Evolutionary conservation across 2,888 invertebrate species (phyloP).

Genomic region (Leptinotarsa haldemani): DNA sequence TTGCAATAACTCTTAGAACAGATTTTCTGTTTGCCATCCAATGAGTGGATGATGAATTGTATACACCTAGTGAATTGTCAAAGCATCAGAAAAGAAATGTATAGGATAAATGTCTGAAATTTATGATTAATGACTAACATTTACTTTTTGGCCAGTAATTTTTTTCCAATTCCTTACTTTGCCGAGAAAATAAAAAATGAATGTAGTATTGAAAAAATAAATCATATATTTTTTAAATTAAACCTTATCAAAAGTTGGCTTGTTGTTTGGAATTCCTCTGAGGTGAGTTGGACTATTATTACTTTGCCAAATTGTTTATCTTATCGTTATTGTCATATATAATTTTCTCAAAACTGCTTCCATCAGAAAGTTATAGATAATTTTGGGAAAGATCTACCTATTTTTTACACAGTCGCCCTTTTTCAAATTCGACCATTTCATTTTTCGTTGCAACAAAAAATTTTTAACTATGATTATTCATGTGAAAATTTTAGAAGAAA

Average conservation of each 20-base stretch:
- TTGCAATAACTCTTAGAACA: not conserved
- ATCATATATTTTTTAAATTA: no score
- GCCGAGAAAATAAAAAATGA: no score
- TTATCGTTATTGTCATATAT: not conserved
- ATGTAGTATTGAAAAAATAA: no score
- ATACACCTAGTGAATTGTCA: not conserved
- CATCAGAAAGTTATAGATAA: slow-evolving; percentile 7
- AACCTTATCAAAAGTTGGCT: no score
- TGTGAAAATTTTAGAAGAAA: slow-evolving; percentile 7
- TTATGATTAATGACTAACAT: slow-evolving; percentile 4
- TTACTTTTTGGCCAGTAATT: not conserved
- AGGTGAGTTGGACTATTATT: not conserved
- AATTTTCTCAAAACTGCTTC: slow-evolving; percentile 15
- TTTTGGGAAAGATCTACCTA: slow-evolving; percentile 12
- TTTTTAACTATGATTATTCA: not conserved
- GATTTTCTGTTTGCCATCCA: not conserved
- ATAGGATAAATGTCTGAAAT: not conserved
- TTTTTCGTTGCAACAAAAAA: not conserved
- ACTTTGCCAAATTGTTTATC: slow-evolving; percentile 2
- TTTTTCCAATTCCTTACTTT: no score
- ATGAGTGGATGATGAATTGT: not conserved
- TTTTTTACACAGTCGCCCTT: not conserved
- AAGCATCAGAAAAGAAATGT: slow-evolving; percentile 8
- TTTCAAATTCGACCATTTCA: not conserved
- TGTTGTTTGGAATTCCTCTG: not conserved